A percentile compares a stretch with the other conserved stretches of the same genome.
These are phyloP conservation scores for Neoarius graeffei DNA, from an alignment of 2,113 vertebrate species.

Conservation along the genomic window DNA sequence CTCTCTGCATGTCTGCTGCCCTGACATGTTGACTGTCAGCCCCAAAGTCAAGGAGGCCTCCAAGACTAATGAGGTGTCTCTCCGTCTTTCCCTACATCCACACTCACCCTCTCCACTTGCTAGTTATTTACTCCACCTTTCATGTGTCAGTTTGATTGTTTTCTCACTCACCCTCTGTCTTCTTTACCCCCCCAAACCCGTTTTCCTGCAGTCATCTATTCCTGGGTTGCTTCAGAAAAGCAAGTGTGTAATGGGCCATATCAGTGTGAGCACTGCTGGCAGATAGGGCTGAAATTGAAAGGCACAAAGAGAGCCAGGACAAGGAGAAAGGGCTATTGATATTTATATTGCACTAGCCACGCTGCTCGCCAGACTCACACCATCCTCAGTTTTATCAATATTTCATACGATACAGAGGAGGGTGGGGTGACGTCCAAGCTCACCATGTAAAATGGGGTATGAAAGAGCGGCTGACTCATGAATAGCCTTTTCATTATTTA, in stretches of 20 bases:
- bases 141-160: slow-evolving; percentile 63
- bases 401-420: slow-evolving; percentile 49
- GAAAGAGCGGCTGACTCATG: slow-evolving; percentile 31
- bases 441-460: not conserved
- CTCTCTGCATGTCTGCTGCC: slow-evolving; percentile 55
- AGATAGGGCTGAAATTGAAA: slow-evolving; percentile 27
- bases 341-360: slow-evolving; percentile 45
- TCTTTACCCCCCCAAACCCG: slow-evolving; percentile 1
- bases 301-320: slow-evolving; percentile 33
- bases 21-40: slow-evolving; percentile 42
- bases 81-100: slow-evolving; percentile 55
- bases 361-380: not conserved
- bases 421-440: not conserved
- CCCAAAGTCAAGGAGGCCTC: slow-evolving; percentile 48
- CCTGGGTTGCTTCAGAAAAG: slow-evolving; percentile 60
- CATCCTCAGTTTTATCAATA: slow-evolving; percentile 36
- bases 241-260: slow-evolving; percentile 71
- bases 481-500: slow-evolving; percentile 53
- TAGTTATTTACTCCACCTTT: slow-evolving; percentile 69
- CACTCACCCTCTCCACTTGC: slow-evolving; percentile 48
- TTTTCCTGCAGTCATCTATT: slow-evolving; percentile 67
- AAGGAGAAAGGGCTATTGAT: slow-evolving; percentile 51
- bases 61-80: slow-evolving; percentile 63
- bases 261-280: slow-evolving; percentile 48
- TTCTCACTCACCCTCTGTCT: slow-evolving; percentile 39